Conservation (phyloP, 2,113 vertebrate genomes). For the Nothobranchius kuhntae region DNA sequence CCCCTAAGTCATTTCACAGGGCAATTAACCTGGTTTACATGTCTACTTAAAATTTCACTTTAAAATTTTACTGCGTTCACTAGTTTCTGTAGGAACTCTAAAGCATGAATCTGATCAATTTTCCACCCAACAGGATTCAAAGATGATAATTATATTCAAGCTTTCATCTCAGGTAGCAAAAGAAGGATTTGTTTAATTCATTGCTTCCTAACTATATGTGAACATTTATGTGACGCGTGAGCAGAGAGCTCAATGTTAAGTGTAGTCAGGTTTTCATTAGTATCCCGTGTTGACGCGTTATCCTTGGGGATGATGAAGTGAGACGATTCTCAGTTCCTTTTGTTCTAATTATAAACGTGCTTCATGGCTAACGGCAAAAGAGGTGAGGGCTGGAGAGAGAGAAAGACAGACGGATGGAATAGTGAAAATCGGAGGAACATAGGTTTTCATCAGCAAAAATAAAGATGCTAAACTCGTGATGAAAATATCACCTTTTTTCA, state of each 20-base stretch:
- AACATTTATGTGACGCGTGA: constrained; percentile 32
- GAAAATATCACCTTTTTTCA: constrained; percentile 60
- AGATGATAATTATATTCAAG: constrained; percentile 49
- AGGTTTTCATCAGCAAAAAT: constrained; percentile 59
- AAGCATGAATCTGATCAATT: constrained; percentile 25
- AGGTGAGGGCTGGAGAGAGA: constrained; percentile 35
- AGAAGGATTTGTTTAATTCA: constrained; percentile 55
- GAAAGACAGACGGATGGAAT: constrained; percentile 28
- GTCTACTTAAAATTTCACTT: constrained; percentile 28
- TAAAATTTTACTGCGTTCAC: constrained; percentile 22
- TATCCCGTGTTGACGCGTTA: constrained; percentile 66
- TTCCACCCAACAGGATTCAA: constrained; percentile 39
- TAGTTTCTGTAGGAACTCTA: constrained; percentile 13
- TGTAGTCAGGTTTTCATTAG: constrained; percentile 69
- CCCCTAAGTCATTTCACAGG: constrained; percentile 4
- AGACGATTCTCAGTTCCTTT: constrained; percentile 59
- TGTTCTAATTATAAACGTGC: constrained; percentile 75
- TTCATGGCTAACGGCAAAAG: constrained; percentile 50
- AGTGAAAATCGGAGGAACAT: constrained; percentile 19
- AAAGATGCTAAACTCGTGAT: constrained; percentile 65
- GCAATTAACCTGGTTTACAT: constrained; percentile 9
- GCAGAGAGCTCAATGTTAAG: constrained; percentile 53
- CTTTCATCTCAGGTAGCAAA: constrained; percentile 27
- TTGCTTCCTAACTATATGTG: constrained; percentile 45
- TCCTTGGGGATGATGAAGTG: constrained; percentile 55